Conservation (phyloP, 2,113 vertebrate species). For the Alouatta palliata region DNA sequence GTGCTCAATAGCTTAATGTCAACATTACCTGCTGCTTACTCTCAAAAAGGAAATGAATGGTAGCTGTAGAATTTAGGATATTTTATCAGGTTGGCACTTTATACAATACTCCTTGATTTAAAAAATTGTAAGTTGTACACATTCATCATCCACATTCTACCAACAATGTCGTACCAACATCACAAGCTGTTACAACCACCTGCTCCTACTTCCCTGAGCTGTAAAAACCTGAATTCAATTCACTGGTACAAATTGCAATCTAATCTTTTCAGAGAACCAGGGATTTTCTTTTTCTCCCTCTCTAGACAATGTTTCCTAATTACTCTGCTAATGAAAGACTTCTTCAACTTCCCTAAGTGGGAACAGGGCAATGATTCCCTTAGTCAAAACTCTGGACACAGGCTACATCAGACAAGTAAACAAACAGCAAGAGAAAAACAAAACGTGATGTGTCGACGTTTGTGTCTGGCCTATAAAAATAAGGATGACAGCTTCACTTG, state of each 20-base stretch:
- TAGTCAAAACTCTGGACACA: slow-evolving; percentile 86
- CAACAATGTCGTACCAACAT: slow-evolving; percentile 83
- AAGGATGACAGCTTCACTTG: slow-evolving; percentile 91
- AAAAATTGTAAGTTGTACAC: slow-evolving; percentile 92
- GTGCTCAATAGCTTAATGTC: slow-evolving; percentile 97
- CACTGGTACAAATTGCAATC: slow-evolving; percentile 91
- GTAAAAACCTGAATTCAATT: slow-evolving; percentile 92
- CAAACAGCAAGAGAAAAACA: slow-evolving; percentile 80
- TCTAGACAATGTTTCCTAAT: slow-evolving; percentile 87
- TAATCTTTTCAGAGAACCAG: slow-evolving; percentile 91
- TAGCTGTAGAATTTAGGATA: slow-evolving; percentile 90
- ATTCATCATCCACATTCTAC: slow-evolving; percentile 91
- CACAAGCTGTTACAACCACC: slow-evolving; percentile 90
- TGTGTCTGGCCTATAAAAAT: slow-evolving; percentile 88
- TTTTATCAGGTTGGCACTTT: slow-evolving; percentile 94
- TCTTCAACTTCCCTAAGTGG: slow-evolving; percentile 87
- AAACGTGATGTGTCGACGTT: slow-evolving; percentile 82
- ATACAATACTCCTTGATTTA: slow-evolving; percentile 88
- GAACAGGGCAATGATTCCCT: slow-evolving; percentile 87
- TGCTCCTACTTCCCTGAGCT: slow-evolving; percentile 89
- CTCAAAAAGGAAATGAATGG: slow-evolving; percentile 90
- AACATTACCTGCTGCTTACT: slow-evolving; percentile 90
- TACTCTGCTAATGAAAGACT: slow-evolving; percentile 89
- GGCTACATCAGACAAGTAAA: slow-evolving; percentile 88
- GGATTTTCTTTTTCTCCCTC: slow-evolving; percentile 67